These are phyloP conservation scores for Myzus persicae DNA, from an alignment of 1,140 invertebrate species.

Conservation along the genomic window DNA sequence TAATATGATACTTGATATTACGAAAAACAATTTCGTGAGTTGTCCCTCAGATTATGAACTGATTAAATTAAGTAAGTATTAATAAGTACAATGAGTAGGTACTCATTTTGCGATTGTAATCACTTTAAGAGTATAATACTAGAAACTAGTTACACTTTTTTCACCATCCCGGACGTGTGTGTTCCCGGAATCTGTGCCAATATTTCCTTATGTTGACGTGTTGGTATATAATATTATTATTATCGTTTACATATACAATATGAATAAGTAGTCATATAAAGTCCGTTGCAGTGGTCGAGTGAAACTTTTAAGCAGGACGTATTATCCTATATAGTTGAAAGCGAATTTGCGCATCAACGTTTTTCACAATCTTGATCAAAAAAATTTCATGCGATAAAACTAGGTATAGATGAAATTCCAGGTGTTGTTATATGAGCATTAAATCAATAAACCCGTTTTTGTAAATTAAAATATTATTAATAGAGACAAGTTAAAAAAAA, in stretches of 20 bases:
- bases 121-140: not conserved
- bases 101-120: not conserved
- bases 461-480: not conserved
- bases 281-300: not conserved
- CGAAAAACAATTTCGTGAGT: not conserved
- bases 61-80: not conserved
- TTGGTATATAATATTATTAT: not conserved
- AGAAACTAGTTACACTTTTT: not conserved
- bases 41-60: not conserved
- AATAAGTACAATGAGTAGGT: too few species aligned
- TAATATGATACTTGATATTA: not conserved
- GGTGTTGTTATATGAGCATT: not conserved
- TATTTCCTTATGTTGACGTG: not conserved
- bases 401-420: not conserved
- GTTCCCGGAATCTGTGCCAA: not conserved
- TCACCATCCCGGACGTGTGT: not conserved
- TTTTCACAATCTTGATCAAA: not conserved
- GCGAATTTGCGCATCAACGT: not conserved
- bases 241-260: not conserved
- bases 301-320: not conserved
- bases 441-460: not conserved
- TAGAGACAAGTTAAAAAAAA: not conserved
- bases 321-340: not conserved
- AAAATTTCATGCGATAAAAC: not conserved
- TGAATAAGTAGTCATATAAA: not conserved